Evolutionary conservation across 2,797 vertebrate genomes (phyloP).

Genomic region (Phalloptychus januarius): DNA sequence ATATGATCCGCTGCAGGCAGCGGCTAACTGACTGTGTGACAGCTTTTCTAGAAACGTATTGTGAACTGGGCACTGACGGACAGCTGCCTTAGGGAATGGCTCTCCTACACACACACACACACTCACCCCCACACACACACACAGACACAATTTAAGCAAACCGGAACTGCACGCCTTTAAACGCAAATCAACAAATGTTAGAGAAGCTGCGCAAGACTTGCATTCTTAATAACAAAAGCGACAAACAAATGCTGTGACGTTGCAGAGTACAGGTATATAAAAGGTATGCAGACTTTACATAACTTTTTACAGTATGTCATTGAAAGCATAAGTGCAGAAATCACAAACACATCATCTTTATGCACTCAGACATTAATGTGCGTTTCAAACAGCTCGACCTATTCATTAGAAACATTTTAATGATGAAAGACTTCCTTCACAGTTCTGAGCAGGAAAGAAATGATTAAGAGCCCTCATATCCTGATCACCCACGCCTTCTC

Average conservation of each 20-base stretch:
- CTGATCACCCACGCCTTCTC: conserved; percentile 46
- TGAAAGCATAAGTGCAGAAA: conserved; percentile 40
- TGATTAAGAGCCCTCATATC: conserved; percentile 54
- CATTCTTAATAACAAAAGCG: neutral
- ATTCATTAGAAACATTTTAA: conserved; percentile 53
- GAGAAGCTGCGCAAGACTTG: neutral
- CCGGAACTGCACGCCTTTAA: conserved; percentile 22
- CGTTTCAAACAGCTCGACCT: conserved; percentile 44
- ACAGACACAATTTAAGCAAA: neutral
- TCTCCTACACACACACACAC: conserved; percentile 32
- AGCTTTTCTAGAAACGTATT: conserved; percentile 54
- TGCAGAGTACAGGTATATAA: neutral
- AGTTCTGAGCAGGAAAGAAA: conserved; percentile 46
- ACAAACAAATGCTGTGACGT: neutral
- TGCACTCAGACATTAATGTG: conserved; percentile 28
- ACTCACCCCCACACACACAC: too few species aligned
- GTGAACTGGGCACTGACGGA: conserved; percentile 60
- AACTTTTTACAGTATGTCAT: conserved; percentile 8
- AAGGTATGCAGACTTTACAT: neutral
- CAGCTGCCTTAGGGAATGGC: conserved; percentile 61
- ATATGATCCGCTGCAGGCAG: conserved; percentile 56
- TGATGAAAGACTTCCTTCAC: conserved; percentile 43
- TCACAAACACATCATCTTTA: conserved; percentile 32
- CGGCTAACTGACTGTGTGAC: conserved; percentile 55
- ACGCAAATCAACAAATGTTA: conserved; percentile 9